Conservation (phyloP, 2,888 invertebrate genomes). For the Onthophagus sagittarius region DNA sequence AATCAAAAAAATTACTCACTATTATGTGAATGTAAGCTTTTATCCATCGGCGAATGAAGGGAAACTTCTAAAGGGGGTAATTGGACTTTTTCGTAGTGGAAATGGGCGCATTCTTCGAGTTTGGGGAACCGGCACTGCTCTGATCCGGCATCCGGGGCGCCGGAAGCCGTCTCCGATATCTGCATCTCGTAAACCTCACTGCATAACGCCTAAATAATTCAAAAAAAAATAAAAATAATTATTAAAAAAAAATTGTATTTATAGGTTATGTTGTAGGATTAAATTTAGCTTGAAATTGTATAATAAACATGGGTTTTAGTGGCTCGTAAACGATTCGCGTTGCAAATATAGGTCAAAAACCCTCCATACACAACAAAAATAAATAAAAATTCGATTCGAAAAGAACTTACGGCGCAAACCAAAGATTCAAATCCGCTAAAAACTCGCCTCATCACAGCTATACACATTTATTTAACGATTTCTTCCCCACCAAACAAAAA, state of each 20-base stretch:
- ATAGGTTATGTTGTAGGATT: not conserved
- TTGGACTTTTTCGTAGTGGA: conserved; percentile 94
- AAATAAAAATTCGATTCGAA: not conserved
- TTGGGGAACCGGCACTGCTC: conserved; percentile 71
- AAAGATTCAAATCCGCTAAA: conserved; percentile 56
- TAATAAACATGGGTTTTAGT: not conserved
- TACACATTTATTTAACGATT: conserved; percentile 26
- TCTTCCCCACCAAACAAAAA: not conserved
- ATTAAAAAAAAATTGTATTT: not conserved
- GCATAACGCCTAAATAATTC: conserved; percentile 49
- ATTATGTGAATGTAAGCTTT: conserved; percentile 47
- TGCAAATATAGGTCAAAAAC: not conserved
- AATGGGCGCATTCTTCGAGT: conserved; percentile 96
- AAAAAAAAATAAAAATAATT: conserved; percentile 13
- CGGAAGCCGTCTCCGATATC: conserved; percentile 44
- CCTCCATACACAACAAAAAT: not conserved
- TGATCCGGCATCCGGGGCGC: conserved; percentile 37
- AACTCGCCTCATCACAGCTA: conserved; percentile 51
- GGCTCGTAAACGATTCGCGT: not conserved
- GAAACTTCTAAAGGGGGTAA: conserved; percentile 68
- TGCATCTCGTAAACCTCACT: conserved; percentile 47
- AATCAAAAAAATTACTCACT: conserved; percentile 38
- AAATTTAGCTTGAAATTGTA: not conserved
- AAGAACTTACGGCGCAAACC: conserved; percentile 36
- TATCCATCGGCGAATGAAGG: conserved; percentile 51